These are phyloP conservation scores for Vimba vimba DNA, from an alignment of 2,113 vertebrate genomes.

Conservation along the genomic window DNA sequence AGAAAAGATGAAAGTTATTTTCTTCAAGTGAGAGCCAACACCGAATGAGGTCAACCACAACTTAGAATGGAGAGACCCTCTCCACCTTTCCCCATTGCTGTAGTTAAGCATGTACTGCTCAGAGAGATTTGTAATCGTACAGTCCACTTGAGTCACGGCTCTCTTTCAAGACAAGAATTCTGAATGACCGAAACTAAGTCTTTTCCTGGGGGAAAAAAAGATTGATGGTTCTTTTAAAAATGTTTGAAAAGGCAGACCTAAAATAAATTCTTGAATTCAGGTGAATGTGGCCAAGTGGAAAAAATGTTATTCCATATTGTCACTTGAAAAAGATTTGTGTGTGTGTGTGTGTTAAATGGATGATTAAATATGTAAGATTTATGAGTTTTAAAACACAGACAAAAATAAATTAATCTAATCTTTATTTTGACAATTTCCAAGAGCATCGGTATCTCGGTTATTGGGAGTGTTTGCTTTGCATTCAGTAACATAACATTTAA, in stretches of 20 bases:
- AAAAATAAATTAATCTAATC: not conserved
- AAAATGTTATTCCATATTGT: not conserved
- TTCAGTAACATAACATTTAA: not conserved
- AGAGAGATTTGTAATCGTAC: conserved; percentile 50
- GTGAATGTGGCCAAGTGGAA: not conserved
- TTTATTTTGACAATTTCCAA: not conserved
- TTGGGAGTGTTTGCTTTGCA: not conserved
- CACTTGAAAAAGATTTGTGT: not conserved
- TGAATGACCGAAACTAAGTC: conserved; percentile 37
- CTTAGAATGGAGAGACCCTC: conserved; percentile 35
- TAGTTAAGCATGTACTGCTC: conserved; percentile 36
- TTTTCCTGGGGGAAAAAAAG: conserved; percentile 27
- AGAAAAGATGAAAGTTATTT: conserved; percentile 47
- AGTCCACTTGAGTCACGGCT: conserved; percentile 46
- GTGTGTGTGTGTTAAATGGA: not conserved
- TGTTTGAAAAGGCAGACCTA: conserved; percentile 27
- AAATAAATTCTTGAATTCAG: not conserved
- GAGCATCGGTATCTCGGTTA: not conserved
- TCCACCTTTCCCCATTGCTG: conserved; percentile 30
- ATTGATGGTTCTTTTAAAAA: conserved; percentile 25
- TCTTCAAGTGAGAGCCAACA: conserved; percentile 41
- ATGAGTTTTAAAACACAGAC: not conserved
- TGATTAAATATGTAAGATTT: conserved; percentile 6
- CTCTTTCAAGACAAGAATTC: conserved; percentile 42
- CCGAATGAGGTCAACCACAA: conserved; percentile 53